These are phyloP conservation scores for Halcyon badia DNA, from an alignment of 2,797 vertebrate genomes.

Conservation along the genomic window DNA sequence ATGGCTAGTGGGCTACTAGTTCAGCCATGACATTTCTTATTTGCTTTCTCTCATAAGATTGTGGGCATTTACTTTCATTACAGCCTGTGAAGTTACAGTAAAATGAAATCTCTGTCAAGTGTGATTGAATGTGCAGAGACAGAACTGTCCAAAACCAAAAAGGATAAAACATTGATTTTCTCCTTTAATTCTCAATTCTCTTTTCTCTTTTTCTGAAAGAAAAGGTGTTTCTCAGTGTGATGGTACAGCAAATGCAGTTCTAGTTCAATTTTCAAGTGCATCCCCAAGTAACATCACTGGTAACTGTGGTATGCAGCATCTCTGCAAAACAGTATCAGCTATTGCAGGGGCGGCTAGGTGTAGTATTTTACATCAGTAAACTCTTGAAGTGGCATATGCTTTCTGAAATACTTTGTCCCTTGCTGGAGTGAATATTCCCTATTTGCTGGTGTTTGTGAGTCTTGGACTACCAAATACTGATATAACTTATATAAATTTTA, in stretches of 20 bases:
- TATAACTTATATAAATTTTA: neutral
- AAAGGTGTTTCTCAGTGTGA: neutral
- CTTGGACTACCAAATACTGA: neutral
- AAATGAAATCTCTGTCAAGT: conserved; percentile 38
- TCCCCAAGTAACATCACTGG: neutral
- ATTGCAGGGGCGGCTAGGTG: accelerated
- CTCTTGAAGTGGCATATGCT: neutral
- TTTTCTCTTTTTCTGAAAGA: neutral
- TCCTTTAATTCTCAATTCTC: neutral
- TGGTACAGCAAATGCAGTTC: neutral
- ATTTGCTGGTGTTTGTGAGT: neutral
- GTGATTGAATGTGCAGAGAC: conserved; percentile 19
- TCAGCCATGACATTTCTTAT: conserved; percentile 11
- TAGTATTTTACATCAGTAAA: neutral
- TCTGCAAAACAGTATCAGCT: neutral
- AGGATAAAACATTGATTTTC: conserved; percentile 8
- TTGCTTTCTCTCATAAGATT: conserved; percentile 2
- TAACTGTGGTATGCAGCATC: neutral
- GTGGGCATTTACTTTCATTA: conserved; percentile 13
- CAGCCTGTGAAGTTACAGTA: neutral
- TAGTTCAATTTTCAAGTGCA: neutral
- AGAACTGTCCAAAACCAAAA: conserved; percentile 29
- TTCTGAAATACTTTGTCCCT: neutral
- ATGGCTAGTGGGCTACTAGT: neutral
- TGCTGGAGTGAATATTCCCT: neutral